Conservation (phyloP, 2,797 vertebrate species). For the Channa striata region DNA sequence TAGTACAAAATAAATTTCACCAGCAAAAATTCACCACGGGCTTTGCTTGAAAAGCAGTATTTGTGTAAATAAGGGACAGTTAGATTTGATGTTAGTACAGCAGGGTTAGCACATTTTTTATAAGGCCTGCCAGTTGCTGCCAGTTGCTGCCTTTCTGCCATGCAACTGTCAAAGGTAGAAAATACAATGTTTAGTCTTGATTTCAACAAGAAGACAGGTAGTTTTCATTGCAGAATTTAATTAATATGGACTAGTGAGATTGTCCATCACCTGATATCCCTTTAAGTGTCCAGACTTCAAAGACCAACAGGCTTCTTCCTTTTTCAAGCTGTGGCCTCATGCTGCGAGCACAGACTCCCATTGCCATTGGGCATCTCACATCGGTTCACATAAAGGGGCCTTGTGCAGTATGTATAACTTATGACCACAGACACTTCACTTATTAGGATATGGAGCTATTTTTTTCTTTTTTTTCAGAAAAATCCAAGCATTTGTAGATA, state of each 20-base stretch:
- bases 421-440: not conserved
- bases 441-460: not conserved
- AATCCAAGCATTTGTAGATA: not conserved
- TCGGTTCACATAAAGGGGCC: conserved; percentile 5
- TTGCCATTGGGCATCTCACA: conserved; percentile 39
- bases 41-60: conserved; percentile 7
- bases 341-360: conserved; percentile 26
- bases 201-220: not conserved
- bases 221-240: conserved; percentile 11
- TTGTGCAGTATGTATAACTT: conserved; percentile 11
- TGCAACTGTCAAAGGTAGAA: not conserved
- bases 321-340: conserved; percentile 12
- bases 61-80: not conserved
- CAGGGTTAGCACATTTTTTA: no score
- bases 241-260: conserved; percentile 28
- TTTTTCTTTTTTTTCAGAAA: not conserved
- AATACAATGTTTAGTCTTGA: not conserved
- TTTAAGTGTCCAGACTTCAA: conserved; percentile 50
- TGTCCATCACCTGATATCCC: conserved; percentile 30
- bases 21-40: not conserved
- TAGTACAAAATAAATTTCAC: no score
- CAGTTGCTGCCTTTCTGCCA: not conserved
- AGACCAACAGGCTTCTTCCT: conserved; percentile 13
- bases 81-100: no score
- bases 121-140: no score